phyloP scores from a whole-genome alignment of 2,888 invertebrate genomes.

The Leptopilina myrica region DNA sequence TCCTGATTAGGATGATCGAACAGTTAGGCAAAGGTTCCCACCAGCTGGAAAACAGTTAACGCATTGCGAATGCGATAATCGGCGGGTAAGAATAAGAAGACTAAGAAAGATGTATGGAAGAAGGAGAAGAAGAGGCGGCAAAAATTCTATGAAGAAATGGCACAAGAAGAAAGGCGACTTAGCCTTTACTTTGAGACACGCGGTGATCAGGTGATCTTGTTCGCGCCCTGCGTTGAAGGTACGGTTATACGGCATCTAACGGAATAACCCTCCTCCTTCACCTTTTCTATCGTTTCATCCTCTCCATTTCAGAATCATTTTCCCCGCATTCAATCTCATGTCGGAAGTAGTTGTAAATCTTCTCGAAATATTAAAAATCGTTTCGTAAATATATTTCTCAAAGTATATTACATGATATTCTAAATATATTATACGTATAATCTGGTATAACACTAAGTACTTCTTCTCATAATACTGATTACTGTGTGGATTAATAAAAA shows the following conservation, averaged over 20 bases:
- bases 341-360: neutral
- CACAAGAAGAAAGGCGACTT: slow-evolving; percentile 64
- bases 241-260: slow-evolving; percentile 68
- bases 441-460: no score
- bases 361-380: no score
- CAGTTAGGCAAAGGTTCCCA: slow-evolving; percentile 19
- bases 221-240: slow-evolving; percentile 70
- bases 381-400: no score
- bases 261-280: slow-evolving; percentile 58
- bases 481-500: no score
- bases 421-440: no score
- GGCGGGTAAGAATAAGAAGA: neutral
- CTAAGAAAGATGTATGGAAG: no score
- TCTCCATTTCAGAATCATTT: slow-evolving; percentile 44
- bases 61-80: slow-evolving; percentile 34
- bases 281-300: slow-evolving; percentile 41
- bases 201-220: slow-evolving; percentile 71
- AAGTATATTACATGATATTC: no score
- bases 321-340: slow-evolving; percentile 15
- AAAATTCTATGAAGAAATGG: slow-evolving; percentile 32
- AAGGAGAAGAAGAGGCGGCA: neutral
- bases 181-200: slow-evolving; percentile 64
- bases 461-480: no score
- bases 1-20: slow-evolving; percentile 37
- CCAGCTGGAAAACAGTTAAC: slow-evolving; percentile 30